phyloP scores from a whole-genome alignment of 1,140 invertebrate genomes.

The Ceratina calcarata region DNA sequence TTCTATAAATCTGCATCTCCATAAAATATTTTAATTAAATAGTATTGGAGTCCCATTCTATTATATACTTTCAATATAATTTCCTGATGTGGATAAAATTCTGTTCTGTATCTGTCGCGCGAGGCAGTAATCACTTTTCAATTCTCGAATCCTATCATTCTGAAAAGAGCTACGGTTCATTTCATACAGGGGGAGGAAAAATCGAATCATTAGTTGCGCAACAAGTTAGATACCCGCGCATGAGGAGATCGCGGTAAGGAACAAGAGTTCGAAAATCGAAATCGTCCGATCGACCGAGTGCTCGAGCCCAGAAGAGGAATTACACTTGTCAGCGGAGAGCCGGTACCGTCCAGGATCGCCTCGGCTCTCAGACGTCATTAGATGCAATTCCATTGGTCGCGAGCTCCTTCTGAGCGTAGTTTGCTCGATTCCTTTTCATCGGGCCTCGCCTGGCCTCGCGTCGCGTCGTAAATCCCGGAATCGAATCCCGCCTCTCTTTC shows the following conservation, averaged over 20 bases:
- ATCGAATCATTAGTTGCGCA: conserved; percentile 12
- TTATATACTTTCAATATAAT: no score
- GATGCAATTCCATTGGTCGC: conserved; percentile 37
- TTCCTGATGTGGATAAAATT: no score
- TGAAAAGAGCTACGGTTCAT: not conserved
- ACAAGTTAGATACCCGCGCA: conserved; percentile 17
- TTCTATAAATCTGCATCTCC: no score
- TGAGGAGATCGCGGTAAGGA: not conserved
- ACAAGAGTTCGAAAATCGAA: not conserved
- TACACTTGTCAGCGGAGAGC: conserved; percentile 35
- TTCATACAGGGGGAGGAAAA: not conserved
- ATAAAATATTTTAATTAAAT: no score
- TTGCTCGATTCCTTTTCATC: conserved; percentile 13
- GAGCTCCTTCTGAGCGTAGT: conserved; percentile 4
- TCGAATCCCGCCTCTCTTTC: conserved; percentile 55
- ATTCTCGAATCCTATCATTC: not conserved
- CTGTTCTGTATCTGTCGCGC: no score
- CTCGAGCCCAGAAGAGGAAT: conserved; percentile 17
- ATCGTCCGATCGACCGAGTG: conserved; percentile 3
- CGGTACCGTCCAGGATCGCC: conserved; percentile 7
- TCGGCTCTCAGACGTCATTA: conserved; percentile 38
- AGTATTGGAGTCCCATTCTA: no score
- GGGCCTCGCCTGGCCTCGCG: conserved; percentile 9
- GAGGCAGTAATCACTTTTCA: not conserved
- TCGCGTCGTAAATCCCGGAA: conserved; percentile 64